Percentiles rank a stretch among this genome's conserved stretches.
Evolutionary conservation across 2,888 invertebrate species (phyloP).

Genomic region (Liopterus haemorrhoidalis): DNA sequence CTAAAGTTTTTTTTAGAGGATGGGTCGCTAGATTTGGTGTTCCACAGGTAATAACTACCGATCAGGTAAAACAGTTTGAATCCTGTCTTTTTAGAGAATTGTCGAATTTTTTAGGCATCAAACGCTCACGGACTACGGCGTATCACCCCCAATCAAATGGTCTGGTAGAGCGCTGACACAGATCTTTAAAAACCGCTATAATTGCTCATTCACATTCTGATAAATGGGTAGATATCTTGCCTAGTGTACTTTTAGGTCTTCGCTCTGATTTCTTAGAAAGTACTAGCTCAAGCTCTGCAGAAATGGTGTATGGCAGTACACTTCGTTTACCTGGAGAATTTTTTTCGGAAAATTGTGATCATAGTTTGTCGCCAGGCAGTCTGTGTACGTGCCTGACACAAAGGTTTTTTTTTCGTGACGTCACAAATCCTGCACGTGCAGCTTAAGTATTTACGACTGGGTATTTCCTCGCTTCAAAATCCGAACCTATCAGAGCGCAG

Average conservation of each 20-base stretch:
- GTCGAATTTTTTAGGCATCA: conserved; percentile 4
- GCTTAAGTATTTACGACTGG: no score
- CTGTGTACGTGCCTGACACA: no score
- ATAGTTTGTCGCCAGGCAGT: no score
- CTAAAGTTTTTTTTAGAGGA: background rate
- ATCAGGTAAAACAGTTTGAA: conserved; percentile 3
- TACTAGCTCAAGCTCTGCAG: background rate
- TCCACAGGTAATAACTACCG: background rate
- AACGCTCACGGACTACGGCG: background rate
- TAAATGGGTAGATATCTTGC: background rate
- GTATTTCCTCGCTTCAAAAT: no score
- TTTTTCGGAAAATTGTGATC: background rate
- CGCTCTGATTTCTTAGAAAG: background rate
- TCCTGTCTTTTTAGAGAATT: conserved; percentile 27
- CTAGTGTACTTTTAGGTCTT: background rate
- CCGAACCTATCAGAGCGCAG: no score
- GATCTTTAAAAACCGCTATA: background rate
- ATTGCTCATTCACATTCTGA: no score
- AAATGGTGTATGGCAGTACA: conserved; percentile 7
- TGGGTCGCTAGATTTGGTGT: conserved; percentile 2
- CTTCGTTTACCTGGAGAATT: conserved; percentile 6
- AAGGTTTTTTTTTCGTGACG: no score
- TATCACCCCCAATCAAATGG: conserved; percentile 6
- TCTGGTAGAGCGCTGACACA: conserved; percentile 1
- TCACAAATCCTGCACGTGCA: no score